Evolutionary conservation across 2,888 invertebrate species (phyloP).

Genomic region (Ganaspis brasiliensis): DNA sequence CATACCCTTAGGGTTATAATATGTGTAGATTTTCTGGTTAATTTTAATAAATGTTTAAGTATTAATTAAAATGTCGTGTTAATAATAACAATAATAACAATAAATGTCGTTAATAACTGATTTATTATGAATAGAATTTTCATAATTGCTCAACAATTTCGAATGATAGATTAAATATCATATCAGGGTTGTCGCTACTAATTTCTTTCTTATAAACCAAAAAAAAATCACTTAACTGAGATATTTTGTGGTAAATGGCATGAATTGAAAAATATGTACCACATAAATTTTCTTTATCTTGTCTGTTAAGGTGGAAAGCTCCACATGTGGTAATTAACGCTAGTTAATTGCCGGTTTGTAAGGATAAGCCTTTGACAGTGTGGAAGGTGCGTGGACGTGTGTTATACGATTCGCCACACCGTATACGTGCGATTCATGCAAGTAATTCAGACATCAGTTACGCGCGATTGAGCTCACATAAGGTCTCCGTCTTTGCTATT

Average conservation of each 20-base stretch:
- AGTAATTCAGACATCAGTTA: constrained; percentile 75
- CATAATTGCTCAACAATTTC: too few relatives aligned
- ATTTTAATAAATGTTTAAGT: too few relatives aligned
- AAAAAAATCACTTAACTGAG: constrained; percentile 2
- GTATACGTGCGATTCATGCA: constrained; percentile 47
- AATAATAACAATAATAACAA: too few relatives aligned
- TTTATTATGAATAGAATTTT: too few relatives aligned
- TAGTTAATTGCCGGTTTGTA: constrained; percentile 69
- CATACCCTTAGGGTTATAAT: too few relatives aligned
- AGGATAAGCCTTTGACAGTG: constrained; percentile 55
- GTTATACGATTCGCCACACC: constrained; percentile 40
- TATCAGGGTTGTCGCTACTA: too few relatives aligned
- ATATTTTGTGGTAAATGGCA: not conserved
- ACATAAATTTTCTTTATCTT: constrained; percentile 39
- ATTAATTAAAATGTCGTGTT: too few relatives aligned
- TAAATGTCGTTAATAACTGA: too few relatives aligned
- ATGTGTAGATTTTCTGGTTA: too few relatives aligned
- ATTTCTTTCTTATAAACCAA: too few relatives aligned
- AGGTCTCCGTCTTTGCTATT: constrained; percentile 57
- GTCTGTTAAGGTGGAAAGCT: constrained; percentile 54
- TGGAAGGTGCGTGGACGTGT: constrained; percentile 55
- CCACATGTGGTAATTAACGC: constrained; percentile 68
- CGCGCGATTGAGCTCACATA: constrained; percentile 69
- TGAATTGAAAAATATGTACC: constrained; percentile 18
- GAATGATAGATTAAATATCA: too few relatives aligned